Evolutionary conservation across 2,797 vertebrate species (phyloP).

Genomic region (Austrolebias charrua): DNA sequence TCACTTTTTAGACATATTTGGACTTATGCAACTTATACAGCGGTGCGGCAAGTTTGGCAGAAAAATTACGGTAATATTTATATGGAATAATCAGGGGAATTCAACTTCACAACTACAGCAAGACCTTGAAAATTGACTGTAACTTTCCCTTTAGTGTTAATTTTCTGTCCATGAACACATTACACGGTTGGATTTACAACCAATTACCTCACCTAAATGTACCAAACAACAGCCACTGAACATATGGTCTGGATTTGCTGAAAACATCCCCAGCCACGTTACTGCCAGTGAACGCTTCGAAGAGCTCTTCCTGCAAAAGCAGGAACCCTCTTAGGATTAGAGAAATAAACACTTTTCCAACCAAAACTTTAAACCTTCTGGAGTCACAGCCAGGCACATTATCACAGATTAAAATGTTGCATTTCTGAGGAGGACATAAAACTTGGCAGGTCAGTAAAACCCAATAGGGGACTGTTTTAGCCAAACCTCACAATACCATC

Average conservation of each 20-base stretch:
- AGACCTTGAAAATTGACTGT: background rate
- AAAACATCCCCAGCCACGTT: background rate
- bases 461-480: conserved; percentile 29
- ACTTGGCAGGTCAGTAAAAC: conserved; percentile 49
- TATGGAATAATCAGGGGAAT: too few species aligned
- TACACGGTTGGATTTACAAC: background rate
- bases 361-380: conserved; percentile 14
- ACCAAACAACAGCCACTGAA: background rate
- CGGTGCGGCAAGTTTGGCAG: too few species aligned
- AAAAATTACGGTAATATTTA: too few species aligned
- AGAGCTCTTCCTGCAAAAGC: conserved; percentile 13
- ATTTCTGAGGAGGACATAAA: conserved; percentile 29
- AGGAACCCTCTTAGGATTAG: background rate
- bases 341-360: background rate
- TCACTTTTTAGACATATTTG: too few species aligned
- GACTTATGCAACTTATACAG: too few species aligned
- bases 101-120: background rate
- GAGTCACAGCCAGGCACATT: conserved; percentile 5
- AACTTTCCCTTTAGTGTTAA: background rate
- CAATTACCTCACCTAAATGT: background rate
- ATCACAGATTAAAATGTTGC: conserved; percentile 11
- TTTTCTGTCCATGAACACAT: background rate
- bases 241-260: background rate
- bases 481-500: conserved; percentile 18
- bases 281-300: background rate